Evolutionary conservation across 1,140 invertebrate species (phyloP).

Genomic region (Subanguina moxae): DNA sequence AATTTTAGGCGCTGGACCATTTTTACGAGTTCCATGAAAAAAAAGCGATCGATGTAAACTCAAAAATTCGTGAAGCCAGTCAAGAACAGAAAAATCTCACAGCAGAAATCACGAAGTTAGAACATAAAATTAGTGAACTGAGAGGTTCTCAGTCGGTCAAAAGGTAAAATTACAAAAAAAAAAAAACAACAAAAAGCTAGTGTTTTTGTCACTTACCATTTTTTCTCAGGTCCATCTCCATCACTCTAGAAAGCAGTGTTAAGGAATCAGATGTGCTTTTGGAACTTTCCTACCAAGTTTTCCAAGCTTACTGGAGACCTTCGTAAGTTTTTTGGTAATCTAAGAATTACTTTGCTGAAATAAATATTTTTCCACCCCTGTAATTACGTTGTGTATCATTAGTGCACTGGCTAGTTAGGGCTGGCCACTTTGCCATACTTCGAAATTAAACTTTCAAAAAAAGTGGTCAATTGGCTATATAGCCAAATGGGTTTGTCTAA

Average conservation of each 20-base stretch:
- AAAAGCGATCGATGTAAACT: neutral
- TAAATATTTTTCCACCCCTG: too few relatives aligned
- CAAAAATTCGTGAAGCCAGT: neutral
- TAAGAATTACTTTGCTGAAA: too few relatives aligned
- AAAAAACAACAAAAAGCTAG: neutral
- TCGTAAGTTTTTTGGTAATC: too few relatives aligned
- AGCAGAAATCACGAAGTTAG: neutral
- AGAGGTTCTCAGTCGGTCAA: neutral
- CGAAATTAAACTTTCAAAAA: too few relatives aligned
- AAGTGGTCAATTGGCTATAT: too few relatives aligned
- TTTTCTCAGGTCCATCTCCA: neutral
- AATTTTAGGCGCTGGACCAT: neutral
- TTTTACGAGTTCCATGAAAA: neutral
- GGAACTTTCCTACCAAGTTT: neutral
- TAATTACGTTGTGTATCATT: too few relatives aligned
- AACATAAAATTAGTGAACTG: neutral
- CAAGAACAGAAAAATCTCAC: neutral
- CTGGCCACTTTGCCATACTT: too few relatives aligned
- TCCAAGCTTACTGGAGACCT: neutral
- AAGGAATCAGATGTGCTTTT: neutral
- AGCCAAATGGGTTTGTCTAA: too few relatives aligned
- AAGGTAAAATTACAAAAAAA: neutral
- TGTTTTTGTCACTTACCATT: neutral
- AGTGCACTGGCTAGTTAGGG: too few relatives aligned
- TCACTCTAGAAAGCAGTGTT: neutral